These are phyloP conservation scores for Porphyrio hochstetteri DNA, from an alignment of 2,113 vertebrate species.

Conservation along the genomic window DNA sequence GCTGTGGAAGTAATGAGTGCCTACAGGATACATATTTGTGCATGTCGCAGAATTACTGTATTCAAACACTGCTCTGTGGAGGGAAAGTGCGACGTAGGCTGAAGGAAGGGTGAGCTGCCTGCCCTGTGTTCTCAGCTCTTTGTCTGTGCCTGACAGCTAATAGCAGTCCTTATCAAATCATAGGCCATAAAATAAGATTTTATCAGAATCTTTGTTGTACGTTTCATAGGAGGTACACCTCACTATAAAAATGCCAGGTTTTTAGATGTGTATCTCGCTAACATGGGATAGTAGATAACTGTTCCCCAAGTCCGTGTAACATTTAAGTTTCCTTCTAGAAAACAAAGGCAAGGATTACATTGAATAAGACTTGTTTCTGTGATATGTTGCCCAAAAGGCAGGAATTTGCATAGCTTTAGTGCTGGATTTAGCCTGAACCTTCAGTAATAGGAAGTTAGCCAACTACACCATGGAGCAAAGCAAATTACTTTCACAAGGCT, in stretches of 20 bases:
- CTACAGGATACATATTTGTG: background rate
- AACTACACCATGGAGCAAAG: slow-evolving; percentile 53
- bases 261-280: background rate
- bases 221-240: background rate
- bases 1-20: background rate
- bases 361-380: slow-evolving; percentile 10
- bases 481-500: slow-evolving; percentile 67
- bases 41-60: background rate
- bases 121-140: background rate
- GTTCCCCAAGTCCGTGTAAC: background rate
- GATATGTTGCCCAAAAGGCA: slow-evolving; percentile 40
- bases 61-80: background rate
- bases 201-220: background rate
- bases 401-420: slow-evolving; percentile 51
- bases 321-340: background rate
- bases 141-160: background rate
- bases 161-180: background rate
- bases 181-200: background rate
- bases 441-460: slow-evolving; percentile 53
- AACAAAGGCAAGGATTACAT: background rate
- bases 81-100: background rate
- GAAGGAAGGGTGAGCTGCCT: background rate
- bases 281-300: background rate
- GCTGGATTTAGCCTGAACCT: slow-evolving; percentile 57
- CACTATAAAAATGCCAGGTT: background rate